Conservation (phyloP, 64 coral and sea anemone species). For the Porites lutea region DNA sequence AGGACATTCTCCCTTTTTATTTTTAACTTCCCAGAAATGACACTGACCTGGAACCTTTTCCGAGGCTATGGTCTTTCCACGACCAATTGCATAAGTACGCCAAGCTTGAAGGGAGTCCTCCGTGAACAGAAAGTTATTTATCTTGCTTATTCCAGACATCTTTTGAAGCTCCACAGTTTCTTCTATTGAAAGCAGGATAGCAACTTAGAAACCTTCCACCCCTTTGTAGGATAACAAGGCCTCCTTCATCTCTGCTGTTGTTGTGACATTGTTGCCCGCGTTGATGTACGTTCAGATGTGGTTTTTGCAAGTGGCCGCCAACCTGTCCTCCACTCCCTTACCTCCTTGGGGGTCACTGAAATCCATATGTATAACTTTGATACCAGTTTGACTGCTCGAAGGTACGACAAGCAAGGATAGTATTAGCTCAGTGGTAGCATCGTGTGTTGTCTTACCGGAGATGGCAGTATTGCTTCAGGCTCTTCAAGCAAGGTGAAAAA, state of each 20-base stretch:
- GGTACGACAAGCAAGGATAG: slow-evolving; percentile 10
- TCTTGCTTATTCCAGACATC: slow-evolving; percentile 62
- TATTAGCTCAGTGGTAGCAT: slow-evolving; percentile 51
- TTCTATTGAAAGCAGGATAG: slow-evolving; percentile 17
- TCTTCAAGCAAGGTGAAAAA: no score
- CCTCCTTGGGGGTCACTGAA: slow-evolving; percentile 60
- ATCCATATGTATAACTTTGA: slow-evolving; percentile 32
- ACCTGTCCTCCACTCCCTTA: slow-evolving; percentile 9
- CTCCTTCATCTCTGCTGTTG: neutral
- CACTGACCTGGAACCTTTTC: slow-evolving; percentile 40
- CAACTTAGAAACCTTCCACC: neutral
- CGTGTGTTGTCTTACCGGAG: slow-evolving; percentile 41
- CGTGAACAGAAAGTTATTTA: slow-evolving; percentile 62
- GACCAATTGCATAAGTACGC: slow-evolving; percentile 39
- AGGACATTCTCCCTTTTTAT: neutral
- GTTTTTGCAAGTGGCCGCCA: slow-evolving; percentile 42
- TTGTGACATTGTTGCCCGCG: slow-evolving; percentile 20
- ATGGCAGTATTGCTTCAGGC: neutral
- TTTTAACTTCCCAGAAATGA: neutral
- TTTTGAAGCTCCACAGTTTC: slow-evolving; percentile 5
- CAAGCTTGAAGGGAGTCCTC: slow-evolving; percentile 35
- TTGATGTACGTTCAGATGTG: slow-evolving; percentile 44
- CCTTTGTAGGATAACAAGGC: neutral
- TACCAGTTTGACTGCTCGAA: slow-evolving; percentile 16
- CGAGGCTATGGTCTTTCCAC: slow-evolving; percentile 39